A percentile compares a stretch with the other conserved stretches of the same genome.
phyloP scores from a whole-genome alignment of 2,888 invertebrate genomes.

The Mimas tiliae region DNA sequence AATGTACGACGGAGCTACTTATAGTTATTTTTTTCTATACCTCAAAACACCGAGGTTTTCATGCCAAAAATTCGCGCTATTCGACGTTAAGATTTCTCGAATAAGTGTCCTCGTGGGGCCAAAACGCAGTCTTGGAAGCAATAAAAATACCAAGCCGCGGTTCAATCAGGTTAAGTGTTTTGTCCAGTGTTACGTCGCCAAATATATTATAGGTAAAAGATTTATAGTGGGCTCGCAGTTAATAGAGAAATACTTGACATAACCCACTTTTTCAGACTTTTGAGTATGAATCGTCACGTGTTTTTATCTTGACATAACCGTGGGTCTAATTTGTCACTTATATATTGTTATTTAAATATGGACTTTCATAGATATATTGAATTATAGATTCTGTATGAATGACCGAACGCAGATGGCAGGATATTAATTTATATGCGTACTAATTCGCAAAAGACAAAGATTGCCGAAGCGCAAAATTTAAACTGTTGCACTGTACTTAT shows the following conservation, averaged over 20 bases:
- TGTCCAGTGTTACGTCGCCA: constrained; percentile 41
- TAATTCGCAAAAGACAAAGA: no score
- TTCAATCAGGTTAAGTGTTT: constrained; percentile 66
- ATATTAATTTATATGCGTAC: no score
- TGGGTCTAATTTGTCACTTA: no score
- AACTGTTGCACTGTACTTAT: no score
- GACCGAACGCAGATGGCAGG: no score
- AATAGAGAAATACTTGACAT: constrained; percentile 22
- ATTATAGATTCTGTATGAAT: no score
- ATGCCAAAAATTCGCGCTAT: constrained; percentile 23
- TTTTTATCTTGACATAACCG: background rate
- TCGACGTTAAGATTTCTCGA: constrained; percentile 22
- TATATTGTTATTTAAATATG: no score
- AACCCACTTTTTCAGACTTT: background rate
- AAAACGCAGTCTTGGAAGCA: constrained; percentile 47
- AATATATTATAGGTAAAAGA: constrained; percentile 17
- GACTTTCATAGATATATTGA: no score
- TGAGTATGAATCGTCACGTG: background rate
- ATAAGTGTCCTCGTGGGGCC: constrained; percentile 18
- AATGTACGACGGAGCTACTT: constrained; percentile 4
- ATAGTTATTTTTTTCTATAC: constrained; percentile 22
- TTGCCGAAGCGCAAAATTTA: no score
- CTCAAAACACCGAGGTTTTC: constrained; percentile 11
- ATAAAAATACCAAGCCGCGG: constrained; percentile 62
- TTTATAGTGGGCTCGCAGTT: constrained; percentile 16